Evolutionary conservation across 2,113 vertebrate genomes (phyloP).

Genomic region (Camelus dromedarius): DNA sequence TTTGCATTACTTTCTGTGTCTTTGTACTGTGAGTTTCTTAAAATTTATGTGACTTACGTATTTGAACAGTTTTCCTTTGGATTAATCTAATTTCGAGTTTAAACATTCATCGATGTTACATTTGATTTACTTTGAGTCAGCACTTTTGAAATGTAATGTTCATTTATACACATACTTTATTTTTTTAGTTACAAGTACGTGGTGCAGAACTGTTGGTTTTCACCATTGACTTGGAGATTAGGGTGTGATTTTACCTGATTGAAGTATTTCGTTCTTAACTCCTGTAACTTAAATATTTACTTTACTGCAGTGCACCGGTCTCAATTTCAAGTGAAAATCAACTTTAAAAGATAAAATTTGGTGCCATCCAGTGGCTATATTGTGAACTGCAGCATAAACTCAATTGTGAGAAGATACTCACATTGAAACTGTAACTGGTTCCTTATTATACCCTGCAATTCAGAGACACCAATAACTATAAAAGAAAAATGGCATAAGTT

Average conservation of each 20-base stretch:
- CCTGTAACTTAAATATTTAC: conserved; percentile 57
- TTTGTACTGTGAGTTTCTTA: background rate
- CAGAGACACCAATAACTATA: background rate
- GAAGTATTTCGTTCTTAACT: conserved; percentile 61
- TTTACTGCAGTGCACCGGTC: background rate
- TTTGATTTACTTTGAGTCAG: background rate
- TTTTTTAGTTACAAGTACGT: conserved; percentile 48
- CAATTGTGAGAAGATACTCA: background rate
- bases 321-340: conserved; percentile 2
- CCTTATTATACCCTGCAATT: background rate
- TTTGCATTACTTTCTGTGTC: background rate
- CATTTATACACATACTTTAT: conserved; percentile 19
- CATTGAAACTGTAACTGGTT: background rate
- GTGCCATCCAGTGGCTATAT: conserved; percentile 86
- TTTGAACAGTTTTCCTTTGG: conserved; percentile 56
- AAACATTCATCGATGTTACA: background rate
- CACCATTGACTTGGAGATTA: conserved; percentile 49
- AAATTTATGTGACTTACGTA: background rate
- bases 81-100: conserved; percentile 31
- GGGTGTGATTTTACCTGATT: conserved; percentile 45
- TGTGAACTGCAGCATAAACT: conserved; percentile 75
- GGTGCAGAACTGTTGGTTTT: background rate
- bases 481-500: background rate
- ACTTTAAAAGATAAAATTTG: conserved; percentile 85
- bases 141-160: background rate